Base-by-base conservation (phyloP, 1,140 invertebrate genomes). In the Drosophila suzukii region DNA sequence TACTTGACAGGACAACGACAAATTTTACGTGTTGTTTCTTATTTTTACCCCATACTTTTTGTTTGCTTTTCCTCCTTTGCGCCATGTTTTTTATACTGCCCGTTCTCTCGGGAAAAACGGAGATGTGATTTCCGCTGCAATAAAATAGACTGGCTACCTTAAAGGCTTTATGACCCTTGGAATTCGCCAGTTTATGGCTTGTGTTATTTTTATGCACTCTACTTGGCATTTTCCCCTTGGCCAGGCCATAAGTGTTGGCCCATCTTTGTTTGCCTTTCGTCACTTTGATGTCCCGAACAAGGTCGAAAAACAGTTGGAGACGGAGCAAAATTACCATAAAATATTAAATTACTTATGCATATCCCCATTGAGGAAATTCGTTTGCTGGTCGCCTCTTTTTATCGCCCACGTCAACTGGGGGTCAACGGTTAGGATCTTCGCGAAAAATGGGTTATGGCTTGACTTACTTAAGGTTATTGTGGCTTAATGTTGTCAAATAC, bases 311-410 rank as follows among this genome's bases (percentile, higher is more conserved):
- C 20, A 36, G 36, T 12, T 10, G 13, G 38, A 63, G 30, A 55
- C 36, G 49, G 38, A 34, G 57, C 44, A 54, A 59, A 82, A 82
- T 86, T 76, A 86, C 47, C 79, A 83, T 83, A 88, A 88, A 88
- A 82, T 86, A 88, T 88, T 66, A 88, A 88, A 86, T 83, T 88
- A 88, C 73, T 76, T 88, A 88, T 86, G 83, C 75, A 78, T 75
- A 75, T 82, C 58, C 55, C 68, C 44, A 58, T 44, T 13, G 62
- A 66, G 66, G 27, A 70, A 67, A 55, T 47, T 54, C 61, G 20
- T 51, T 47, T 36, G 65, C 68, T 71, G 68, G 44, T 32, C 50
- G 24, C 65, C 39, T 44, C 41, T 57, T 71, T 51, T 57, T 71
- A 70, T 70, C 43, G 39, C 3, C 34, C 51, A 11, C n/a, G 53